Conservation (phyloP, 2,888 invertebrate species). For the Aleiodes testaceus region DNA sequence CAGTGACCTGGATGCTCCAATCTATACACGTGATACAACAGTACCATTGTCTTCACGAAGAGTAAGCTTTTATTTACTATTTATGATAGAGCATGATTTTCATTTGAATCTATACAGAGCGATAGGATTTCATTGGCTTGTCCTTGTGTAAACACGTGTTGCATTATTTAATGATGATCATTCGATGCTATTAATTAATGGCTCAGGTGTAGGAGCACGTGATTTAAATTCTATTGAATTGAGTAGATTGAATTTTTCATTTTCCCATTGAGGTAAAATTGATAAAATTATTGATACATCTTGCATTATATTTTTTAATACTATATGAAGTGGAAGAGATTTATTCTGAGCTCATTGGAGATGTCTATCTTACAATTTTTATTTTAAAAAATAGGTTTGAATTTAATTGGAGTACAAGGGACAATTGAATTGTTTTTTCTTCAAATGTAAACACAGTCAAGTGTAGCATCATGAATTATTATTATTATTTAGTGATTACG, state of each 20-base stretch:
- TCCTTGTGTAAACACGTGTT: conserved; percentile 12
- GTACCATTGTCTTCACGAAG: conserved; percentile 63
- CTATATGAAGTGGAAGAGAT: no score
- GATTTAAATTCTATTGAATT: conserved; percentile 22
- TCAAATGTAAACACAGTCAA: not conserved
- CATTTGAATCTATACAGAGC: no score
- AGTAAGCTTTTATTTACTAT: conserved; percentile 55
- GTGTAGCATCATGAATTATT: not conserved
- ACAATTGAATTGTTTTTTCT: conserved; percentile 28
- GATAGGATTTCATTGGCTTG: not conserved
- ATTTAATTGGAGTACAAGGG: not conserved
- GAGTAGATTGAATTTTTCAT: conserved; percentile 40
- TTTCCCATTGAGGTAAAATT: conserved; percentile 8
- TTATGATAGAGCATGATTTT: not conserved
- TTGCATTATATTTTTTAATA: not conserved
- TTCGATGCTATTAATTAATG: not conserved
- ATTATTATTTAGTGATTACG: no score
- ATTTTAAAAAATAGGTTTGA: no score
- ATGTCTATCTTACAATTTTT: no score
- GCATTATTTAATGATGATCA: not conserved
- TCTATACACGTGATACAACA: conserved; percentile 73
- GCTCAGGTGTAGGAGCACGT: conserved; percentile 4
- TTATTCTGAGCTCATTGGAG: no score
- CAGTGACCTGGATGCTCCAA: conserved; percentile 76
- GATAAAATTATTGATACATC: not conserved